Evolutionary conservation across 2,113 vertebrate species (phyloP).

Genomic region (Nothoprocta perdicaria): DNA sequence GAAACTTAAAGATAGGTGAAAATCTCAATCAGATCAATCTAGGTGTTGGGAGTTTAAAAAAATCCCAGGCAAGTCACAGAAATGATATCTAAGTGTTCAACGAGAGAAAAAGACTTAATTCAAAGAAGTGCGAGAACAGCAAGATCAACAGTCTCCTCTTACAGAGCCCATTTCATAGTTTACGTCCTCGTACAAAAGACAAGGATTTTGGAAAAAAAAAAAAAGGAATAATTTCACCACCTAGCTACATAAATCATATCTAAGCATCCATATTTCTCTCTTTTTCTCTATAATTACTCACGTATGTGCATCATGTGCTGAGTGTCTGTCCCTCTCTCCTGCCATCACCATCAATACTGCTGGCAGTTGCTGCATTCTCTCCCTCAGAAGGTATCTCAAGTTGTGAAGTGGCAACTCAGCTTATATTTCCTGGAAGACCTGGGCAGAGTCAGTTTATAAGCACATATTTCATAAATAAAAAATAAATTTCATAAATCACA

Average conservation of each 20-base stretch:
- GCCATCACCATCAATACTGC: rapidly evolving
- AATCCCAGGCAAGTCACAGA: rapidly evolving
- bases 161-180: background rate
- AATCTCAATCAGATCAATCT: background rate
- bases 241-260: background rate
- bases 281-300: background rate
- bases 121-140: background rate
- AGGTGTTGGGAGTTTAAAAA: background rate
- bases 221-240: background rate
- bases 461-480: background rate
- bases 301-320: rapidly evolving
- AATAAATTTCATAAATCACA: too few species aligned
- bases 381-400: background rate
- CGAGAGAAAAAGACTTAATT: background rate
- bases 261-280: background rate
- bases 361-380: rapidly evolving
- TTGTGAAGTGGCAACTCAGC: rapidly evolving
- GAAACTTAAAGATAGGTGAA: background rate
- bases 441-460: background rate
- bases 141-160: background rate
- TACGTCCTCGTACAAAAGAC: background rate
- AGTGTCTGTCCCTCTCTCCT: rapidly evolving
- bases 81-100: background rate
- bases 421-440: background rate
- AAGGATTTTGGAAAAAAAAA: too few species aligned